Evolutionary conservation across 2,888 invertebrate genomes (phyloP).

Genomic region (Epinotia brunnichana): DNA sequence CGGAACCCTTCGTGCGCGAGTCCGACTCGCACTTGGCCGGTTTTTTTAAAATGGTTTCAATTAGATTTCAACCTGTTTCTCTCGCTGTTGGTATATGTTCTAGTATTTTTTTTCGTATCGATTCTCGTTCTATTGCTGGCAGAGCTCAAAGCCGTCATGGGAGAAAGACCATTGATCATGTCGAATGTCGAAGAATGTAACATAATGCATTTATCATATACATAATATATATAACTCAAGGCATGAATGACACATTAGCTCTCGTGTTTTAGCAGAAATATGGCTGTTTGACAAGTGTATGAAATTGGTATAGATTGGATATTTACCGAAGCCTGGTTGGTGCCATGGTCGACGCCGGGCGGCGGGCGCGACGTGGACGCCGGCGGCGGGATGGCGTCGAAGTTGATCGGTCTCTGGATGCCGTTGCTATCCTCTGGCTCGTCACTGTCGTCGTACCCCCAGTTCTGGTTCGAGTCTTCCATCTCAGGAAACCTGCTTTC

Average conservation of each 20-base stretch:
- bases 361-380: conserved; percentile 51
- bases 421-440: conserved; percentile 52
- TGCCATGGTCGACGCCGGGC: conserved; percentile 62
- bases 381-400: conserved; percentile 56
- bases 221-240: no score
- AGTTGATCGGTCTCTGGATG: conserved; percentile 69
- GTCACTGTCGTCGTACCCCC: conserved; percentile 59
- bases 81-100: background rate
- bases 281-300: no score
- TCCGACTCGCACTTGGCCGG: no score
- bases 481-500: conserved; percentile 58
- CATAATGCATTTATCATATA: no score
- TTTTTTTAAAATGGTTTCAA: background rate
- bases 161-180: background rate
- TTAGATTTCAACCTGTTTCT: background rate
- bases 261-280: background rate
- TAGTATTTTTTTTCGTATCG: no score
- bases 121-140: background rate
- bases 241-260: background rate
- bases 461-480: conserved; percentile 67
- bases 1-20: no score
- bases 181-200: background rate
- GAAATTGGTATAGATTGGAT: background rate
- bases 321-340: conserved; percentile 54
- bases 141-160: background rate